Conservation (phyloP, 2,797 vertebrate species). For the Neoniphon sammara region DNA sequence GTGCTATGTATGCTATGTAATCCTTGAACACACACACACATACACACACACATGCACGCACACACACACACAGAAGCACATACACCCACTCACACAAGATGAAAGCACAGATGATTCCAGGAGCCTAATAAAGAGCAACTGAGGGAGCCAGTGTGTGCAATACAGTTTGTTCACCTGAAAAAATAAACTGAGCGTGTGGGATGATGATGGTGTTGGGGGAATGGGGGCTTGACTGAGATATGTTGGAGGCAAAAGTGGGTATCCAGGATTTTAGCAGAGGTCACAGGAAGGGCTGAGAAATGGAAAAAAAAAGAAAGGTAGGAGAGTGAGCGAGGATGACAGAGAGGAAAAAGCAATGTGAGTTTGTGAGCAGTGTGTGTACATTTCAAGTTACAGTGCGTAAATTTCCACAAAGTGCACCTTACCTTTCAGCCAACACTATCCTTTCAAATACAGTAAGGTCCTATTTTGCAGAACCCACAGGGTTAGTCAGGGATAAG, state of each 20-base stretch:
- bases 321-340: constrained; percentile 15
- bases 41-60: constrained; percentile 8
- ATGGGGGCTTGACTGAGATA: constrained; percentile 18
- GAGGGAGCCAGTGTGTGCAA: constrained; percentile 88
- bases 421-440: constrained; percentile 35
- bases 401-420: constrained; percentile 63
- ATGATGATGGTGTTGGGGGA: constrained; percentile 42
- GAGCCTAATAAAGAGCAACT: constrained; percentile 94
- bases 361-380: constrained; percentile 31
- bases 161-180: constrained; percentile 93
- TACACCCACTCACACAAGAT: constrained; percentile 72
- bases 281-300: constrained; percentile 80
- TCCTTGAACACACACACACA: constrained; percentile 35
- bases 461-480: constrained; percentile 63
- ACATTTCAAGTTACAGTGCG: constrained; percentile 42
- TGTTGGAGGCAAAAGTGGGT: constrained; percentile 32
- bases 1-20: constrained; percentile 33
- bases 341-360: constrained; percentile 7
- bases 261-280: constrained; percentile 74
- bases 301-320: constrained; percentile 77
- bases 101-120: constrained; percentile 89
- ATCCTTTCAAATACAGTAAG: constrained; percentile 44
- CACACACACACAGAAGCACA: constrained; percentile 11
- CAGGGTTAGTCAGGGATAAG: constrained; percentile 69
- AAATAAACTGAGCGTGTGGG: constrained; percentile 87